phyloP scores from a whole-genome alignment of 2,113 vertebrate genomes.

The Candoia aspera region DNA sequence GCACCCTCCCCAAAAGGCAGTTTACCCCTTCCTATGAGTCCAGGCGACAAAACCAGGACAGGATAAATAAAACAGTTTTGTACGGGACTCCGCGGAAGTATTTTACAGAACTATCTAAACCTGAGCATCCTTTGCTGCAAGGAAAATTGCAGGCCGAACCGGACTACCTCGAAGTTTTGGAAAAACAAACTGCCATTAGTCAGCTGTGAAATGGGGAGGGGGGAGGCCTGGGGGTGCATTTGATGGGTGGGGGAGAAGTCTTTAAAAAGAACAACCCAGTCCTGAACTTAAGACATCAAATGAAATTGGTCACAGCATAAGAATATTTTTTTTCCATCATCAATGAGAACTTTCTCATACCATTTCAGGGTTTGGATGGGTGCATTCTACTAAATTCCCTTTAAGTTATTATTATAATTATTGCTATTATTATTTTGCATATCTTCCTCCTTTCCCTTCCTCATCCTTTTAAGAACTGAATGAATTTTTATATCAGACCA shows the following conservation, averaged over 20 bases:
- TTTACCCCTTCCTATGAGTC: constrained; percentile 89
- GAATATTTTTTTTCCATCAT: constrained; percentile 44
- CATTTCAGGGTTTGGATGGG: constrained; percentile 45
- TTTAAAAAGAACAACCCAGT: constrained; percentile 36
- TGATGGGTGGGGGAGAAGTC: constrained; percentile 33
- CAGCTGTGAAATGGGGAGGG: constrained; percentile 61
- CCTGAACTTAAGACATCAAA: constrained; percentile 46
- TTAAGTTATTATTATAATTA: constrained; percentile 68
- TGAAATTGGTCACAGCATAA: constrained; percentile 41
- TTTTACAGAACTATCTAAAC: constrained; percentile 87
- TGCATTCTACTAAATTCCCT: constrained; percentile 38
- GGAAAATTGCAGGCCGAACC: constrained; percentile 94
- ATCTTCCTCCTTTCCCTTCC: constrained; percentile 44
- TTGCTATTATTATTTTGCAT: constrained; percentile 21
- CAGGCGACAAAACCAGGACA: constrained; percentile 89
- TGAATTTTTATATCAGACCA: constrained; percentile 53
- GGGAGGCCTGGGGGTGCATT: constrained; percentile 38
- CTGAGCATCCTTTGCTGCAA: constrained; percentile 88
- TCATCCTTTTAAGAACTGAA: constrained; percentile 54
- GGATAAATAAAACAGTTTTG: constrained; percentile 92
- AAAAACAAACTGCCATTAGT: constrained; percentile 99
- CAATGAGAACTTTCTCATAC: constrained; percentile 35
- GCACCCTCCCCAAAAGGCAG: constrained; percentile 97
- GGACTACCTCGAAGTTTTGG: constrained; percentile 99
- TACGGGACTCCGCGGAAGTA: constrained; percentile 97